Evolutionary conservation across 2,797 vertebrate species (phyloP).

Genomic region (Remorina albescens): DNA sequence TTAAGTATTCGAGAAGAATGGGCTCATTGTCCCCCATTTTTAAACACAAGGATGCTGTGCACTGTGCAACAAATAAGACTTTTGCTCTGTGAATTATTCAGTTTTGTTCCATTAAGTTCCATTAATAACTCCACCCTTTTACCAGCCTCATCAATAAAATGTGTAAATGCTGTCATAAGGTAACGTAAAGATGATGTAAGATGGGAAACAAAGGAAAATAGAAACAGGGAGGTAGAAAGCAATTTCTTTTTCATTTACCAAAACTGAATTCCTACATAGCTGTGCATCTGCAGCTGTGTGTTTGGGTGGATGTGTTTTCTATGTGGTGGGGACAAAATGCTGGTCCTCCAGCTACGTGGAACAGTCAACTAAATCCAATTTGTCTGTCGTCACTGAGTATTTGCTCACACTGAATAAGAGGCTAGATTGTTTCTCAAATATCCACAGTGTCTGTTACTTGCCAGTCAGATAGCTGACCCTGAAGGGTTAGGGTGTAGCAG

Average conservation of each 20-base stretch:
- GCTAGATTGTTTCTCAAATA: conserved; percentile 7
- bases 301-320: not conserved
- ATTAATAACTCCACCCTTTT: conserved; percentile 23
- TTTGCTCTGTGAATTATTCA: not conserved
- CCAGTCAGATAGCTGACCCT: not conserved
- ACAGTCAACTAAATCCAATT: conserved; percentile 17
- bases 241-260: not conserved
- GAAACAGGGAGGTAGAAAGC: not conserved
- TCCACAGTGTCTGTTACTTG: not conserved
- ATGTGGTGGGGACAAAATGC: not conserved
- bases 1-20: conserved; percentile 62
- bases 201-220: not conserved
- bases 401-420: conserved; percentile 12
- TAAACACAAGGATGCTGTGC: conserved; percentile 8
- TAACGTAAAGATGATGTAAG: conserved; percentile 4
- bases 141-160: conserved; percentile 11
- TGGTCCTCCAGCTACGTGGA: not conserved
- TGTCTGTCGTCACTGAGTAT: not conserved
- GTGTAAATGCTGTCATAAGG: conserved; percentile 11
- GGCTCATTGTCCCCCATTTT: conserved; percentile 46
- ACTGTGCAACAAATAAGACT: not conserved
- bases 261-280: not conserved
- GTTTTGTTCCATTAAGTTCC: not conserved
- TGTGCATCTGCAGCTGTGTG: not conserved
- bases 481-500: not conserved